Evolutionary conservation across 2,113 vertebrate species (phyloP).

Genomic region (Diglossa brunneiventris): DNA sequence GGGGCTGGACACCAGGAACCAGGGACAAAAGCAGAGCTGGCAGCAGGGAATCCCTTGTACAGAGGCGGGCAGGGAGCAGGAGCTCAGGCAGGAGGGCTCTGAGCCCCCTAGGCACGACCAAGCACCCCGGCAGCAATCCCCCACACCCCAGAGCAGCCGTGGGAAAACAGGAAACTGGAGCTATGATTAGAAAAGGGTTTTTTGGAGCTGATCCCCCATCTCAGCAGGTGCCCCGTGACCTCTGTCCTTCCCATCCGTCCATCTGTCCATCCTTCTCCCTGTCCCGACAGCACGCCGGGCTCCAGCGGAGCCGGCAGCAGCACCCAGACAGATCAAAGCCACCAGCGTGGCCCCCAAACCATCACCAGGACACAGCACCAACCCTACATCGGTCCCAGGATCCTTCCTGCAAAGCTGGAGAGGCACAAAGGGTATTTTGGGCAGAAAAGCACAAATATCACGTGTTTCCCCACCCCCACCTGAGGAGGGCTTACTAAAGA

Average conservation of each 20-base stretch:
- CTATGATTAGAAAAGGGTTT: conserved; percentile 6
- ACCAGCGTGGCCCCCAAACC: accelerated
- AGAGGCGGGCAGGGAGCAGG: not conserved
- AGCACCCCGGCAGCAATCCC: not conserved
- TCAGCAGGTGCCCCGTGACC: conserved; percentile 9
- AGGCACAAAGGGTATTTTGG: not conserved
- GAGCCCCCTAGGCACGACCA: accelerated
- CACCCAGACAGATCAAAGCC: not conserved
- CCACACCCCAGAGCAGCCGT: not conserved
- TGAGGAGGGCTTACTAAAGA: not conserved
- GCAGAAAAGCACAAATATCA: not conserved
- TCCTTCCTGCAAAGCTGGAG: not conserved
- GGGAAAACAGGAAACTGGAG: conserved; percentile 40
- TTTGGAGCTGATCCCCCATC: conserved; percentile 19
- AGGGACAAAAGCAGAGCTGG: not conserved
- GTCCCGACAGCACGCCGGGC: accelerated
- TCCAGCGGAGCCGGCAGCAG: not conserved
- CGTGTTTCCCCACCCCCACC: not conserved
- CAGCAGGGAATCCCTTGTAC: not conserved
- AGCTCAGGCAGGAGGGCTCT: not conserved
- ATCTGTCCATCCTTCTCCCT: not conserved
- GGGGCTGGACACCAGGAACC: accelerated
- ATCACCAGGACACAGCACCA: accelerated
- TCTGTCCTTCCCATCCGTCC: not conserved
- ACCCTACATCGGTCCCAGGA: not conserved